Base-by-base conservation (phyloP, 1,140 invertebrate species). In the Daktulosphaira vitifoliae region DNA sequence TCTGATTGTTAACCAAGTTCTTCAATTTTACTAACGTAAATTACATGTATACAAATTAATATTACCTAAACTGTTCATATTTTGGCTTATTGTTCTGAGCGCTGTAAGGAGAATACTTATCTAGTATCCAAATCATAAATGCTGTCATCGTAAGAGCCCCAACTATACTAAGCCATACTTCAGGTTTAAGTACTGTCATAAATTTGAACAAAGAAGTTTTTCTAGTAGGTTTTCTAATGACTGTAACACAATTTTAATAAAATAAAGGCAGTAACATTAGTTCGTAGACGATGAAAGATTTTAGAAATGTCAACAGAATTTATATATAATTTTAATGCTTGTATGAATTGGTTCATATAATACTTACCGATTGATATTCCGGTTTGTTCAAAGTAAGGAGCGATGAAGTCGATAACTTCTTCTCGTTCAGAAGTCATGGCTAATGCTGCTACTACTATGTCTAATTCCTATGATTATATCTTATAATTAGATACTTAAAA, bases 351-450 rank as follows among this genome's bases (percentile, higher is more conserved):
- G n/a, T n/a, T n/a, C n/a, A n/a, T n/a, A 33, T 48, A 48, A 48
- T 44, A 72, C 71, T 77, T 78, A 89, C 87, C 84, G 65, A 91
- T 92, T 1, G 88, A 81, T 66, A 94, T 88, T 49, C 89, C 90
- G 0, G 88, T 87, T 74, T 92, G 87, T 71, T 93, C 91, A 71
- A 89, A 93, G 74, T 92, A 94, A 0, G 90, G 92, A 0, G 90
- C 85, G 6, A 92, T 84, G 72, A 93, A 96, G 75, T 96, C 92
- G 7, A 96, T 85, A 0, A 92, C 88, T 79, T 96, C 90, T 73
- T 95, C 92, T 56, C 90, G 81, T 70, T 93, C 89, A 7, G 91
- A 91, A 11, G 92, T 96, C 86, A 95, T 95, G 9, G 90, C 92
- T 2, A 95, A 75, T 0, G 90, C 84, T 2, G 87, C 87, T 3